Percentiles rank a stretch among this genome's conserved stretches.
Conservation (phyloP, 2,797 vertebrate species). For the Uromys caudimaculatus region DNA sequence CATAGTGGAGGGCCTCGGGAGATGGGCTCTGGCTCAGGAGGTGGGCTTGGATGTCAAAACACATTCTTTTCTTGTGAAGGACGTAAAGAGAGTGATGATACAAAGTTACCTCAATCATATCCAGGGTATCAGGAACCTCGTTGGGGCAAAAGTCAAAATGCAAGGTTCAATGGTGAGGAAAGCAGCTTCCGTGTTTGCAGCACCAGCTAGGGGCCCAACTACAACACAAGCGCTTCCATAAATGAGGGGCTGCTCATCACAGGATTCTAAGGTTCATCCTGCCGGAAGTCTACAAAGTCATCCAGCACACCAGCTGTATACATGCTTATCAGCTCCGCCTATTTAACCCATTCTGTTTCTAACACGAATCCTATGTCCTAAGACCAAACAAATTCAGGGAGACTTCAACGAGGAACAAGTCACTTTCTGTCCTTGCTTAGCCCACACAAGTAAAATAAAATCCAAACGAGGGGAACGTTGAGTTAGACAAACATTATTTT, state of each 20-base stretch:
- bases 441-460: constrained; percentile 46
- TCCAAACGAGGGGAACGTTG: background rate
- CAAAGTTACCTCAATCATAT: background rate
- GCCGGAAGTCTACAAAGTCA: background rate
- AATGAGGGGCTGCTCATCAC: background rate
- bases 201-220: background rate
- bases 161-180: background rate
- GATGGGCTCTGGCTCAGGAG: background rate
- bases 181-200: background rate
- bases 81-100: background rate
- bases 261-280: constrained; percentile 22
- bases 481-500: constrained; percentile 77
- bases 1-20: background rate
- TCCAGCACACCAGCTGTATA: background rate
- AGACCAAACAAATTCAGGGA: background rate
- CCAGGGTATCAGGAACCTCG: background rate
- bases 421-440: background rate
- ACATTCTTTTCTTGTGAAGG: background rate
- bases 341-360: background rate
- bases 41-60: background rate
- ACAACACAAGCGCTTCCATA: background rate
- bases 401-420: background rate
- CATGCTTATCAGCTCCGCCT: background rate
- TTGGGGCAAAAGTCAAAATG: background rate
- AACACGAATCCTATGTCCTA: background rate